Conservation (phyloP, 2,113 vertebrate genomes). For the Stegostoma tigrinum region DNA sequence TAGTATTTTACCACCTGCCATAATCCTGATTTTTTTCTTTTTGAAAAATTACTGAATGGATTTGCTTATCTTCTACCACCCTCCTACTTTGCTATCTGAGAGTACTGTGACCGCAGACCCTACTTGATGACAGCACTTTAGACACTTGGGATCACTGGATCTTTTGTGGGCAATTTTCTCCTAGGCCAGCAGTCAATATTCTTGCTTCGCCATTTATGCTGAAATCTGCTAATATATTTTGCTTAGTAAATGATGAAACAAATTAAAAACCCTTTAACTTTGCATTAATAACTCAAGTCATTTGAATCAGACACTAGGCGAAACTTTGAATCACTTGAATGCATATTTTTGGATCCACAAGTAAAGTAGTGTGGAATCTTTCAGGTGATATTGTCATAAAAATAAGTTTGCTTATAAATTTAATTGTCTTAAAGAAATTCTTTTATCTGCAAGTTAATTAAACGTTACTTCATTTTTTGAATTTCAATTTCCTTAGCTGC, state of each 20-base stretch:
- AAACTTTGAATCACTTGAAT: neutral
- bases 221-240: neutral
- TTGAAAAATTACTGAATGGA: neutral
- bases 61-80: neutral
- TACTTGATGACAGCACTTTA: neutral
- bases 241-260: neutral
- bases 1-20: neutral
- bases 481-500: slow-evolving; percentile 57
- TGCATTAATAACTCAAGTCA: neutral
- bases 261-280: neutral
- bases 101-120: neutral
- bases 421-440: neutral
- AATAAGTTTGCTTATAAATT: neutral
- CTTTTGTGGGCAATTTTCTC: neutral
- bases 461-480: neutral
- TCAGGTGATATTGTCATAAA: neutral
- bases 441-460: neutral
- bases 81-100: neutral
- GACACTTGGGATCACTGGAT: neutral
- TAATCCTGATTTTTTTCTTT: neutral
- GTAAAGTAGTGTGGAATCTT: neutral
- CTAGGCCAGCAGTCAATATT: neutral
- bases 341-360: neutral
- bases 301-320: neutral
- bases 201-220: neutral